Percentiles rank a stretch among this genome's conserved stretches.
Conservation (phyloP, 2,888 invertebrate species). For the Colostygia pectinataria region DNA sequence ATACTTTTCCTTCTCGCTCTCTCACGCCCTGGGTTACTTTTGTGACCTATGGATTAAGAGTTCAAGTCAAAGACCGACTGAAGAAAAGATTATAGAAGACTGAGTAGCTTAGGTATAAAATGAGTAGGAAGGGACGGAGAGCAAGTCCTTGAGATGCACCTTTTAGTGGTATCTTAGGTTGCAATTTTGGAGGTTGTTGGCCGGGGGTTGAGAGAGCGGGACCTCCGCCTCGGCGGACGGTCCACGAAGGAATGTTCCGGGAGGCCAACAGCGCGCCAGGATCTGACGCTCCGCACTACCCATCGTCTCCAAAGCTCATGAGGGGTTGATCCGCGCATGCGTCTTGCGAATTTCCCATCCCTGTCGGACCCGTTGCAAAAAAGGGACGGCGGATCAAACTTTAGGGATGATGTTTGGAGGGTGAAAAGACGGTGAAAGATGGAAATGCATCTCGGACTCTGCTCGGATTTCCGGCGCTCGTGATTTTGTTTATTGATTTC, state of each 20-base stretch:
- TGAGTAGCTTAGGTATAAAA: conserved; percentile 27
- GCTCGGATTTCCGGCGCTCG: conserved; percentile 80
- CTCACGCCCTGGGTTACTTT: conserved; percentile 67
- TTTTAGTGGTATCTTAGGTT: conserved; percentile 39
- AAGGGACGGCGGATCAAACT: conserved; percentile 57
- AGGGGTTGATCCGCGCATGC: conserved; percentile 78
- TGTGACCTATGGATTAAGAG: conserved; percentile 40
- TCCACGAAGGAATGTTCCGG: conserved; percentile 76
- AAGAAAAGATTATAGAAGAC: conserved; percentile 34
- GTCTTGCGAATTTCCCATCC: conserved; percentile 53
- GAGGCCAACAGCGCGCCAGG: conserved; percentile 70
- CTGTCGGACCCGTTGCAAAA: conserved; percentile 51
- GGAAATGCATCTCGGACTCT: conserved; percentile 81
- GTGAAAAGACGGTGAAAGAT: conserved; percentile 80
- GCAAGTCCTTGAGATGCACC: conserved; percentile 46
- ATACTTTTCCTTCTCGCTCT: conserved; percentile 72
- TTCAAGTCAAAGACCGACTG: conserved; percentile 31
- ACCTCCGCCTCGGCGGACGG: conserved; percentile 78
- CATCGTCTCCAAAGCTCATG: conserved; percentile 70
- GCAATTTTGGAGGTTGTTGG: conserved; percentile 48
- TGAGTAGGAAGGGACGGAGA: conserved; percentile 33
- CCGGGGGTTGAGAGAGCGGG: conserved; percentile 76
- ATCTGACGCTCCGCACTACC: conserved; percentile 69
- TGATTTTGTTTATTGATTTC: conserved; percentile 83
- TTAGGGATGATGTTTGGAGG: conserved; percentile 79